These are phyloP conservation scores for Teleogryllus oceanicus DNA, from an alignment of 2,888 invertebrate species.

Conservation along the genomic window DNA sequence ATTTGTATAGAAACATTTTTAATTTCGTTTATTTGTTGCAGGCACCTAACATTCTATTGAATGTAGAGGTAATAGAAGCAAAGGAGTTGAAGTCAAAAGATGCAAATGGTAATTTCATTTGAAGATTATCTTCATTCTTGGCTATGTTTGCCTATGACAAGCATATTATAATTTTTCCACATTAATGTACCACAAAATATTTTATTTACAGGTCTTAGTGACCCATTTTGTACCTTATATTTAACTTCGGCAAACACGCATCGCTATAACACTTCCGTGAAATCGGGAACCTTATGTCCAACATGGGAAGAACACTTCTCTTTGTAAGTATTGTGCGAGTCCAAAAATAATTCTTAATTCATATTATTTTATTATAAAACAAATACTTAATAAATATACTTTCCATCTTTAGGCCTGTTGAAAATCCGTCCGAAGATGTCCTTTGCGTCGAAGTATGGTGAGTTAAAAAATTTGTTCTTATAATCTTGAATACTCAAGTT, in stretches of 20 bases:
- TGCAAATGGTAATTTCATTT: slow-evolving; percentile 58
- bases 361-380: too few relatives aligned
- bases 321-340: slow-evolving; percentile 62
- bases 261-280: slow-evolving; percentile 87
- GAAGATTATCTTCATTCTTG: neutral
- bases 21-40: slow-evolving; percentile 39
- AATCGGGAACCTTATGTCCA: slow-evolving; percentile 83
- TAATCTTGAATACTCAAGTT: too few relatives aligned
- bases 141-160: too few relatives aligned
- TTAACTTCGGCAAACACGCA: slow-evolving; percentile 72
- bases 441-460: slow-evolving; percentile 79
- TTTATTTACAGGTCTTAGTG: slow-evolving; percentile 68
- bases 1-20: neutral
- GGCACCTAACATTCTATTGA: slow-evolving; percentile 77
- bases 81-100: slow-evolving; percentile 82
- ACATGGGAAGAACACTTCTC: slow-evolving; percentile 97
- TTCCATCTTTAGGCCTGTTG: slow-evolving; percentile 62
- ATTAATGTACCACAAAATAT: neutral
- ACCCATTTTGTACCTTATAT: slow-evolving; percentile 94
- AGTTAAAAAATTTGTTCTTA: slow-evolving; percentile 42
- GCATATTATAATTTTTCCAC: neutral
- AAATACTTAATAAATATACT: neutral
- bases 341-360: too few relatives aligned
- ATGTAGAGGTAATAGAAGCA: slow-evolving; percentile 82
- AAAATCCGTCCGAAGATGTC: slow-evolving; percentile 68